Evolutionary conservation across 2,113 vertebrate species (phyloP), one percentile per base, ranked within the genome.

Genomic region (Phasianus colchicus): DNA sequence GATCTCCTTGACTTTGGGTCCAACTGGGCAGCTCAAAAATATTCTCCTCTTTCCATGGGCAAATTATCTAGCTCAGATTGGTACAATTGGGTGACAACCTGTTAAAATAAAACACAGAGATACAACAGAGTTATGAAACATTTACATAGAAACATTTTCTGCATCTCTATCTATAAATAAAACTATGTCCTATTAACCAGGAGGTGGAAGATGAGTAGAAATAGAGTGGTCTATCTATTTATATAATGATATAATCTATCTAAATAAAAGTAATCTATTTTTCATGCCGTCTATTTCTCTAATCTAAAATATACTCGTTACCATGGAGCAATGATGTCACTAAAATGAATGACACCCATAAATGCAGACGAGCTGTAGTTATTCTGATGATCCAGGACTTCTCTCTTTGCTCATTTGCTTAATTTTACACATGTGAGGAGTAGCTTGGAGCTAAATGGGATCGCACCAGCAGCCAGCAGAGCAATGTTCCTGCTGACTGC

Each of bases 231-330:
- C 95, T 92, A 96, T 96, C 95, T 96, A 92, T 96, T 96, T 93
- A 93, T 96, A 83, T 95, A 96, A 96, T 94, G 95, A 93, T 89
- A 93, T 57, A 92, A 96, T 94, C 93, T 94, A 83, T 97, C 95
- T 97, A 95, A 96, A 96, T 96, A 97, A 97, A 97, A 92, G 90
- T 96, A 96, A 97, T 97, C 93, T 97, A 95, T 97, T 97, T 96
- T 95, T 97, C 94, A 96, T 95, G 93, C 95, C 90, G 70, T 92
- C 88, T 95, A 95, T 97, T 97, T 94, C 93, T 95, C 92, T 93
- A 96, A 95, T 97, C 94, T 93, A 82, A 94, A 96, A 90, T 79
- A 88, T 86, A 95, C 92, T 95, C 77, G 95, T 97, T 97, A 97
- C 92, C 94, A 95, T 96, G 96, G 92, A 96, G 95, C 92, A 97